Evolutionary conservation across 2,113 vertebrate species (phyloP).

Genomic region (Hystrix cristata): DNA sequence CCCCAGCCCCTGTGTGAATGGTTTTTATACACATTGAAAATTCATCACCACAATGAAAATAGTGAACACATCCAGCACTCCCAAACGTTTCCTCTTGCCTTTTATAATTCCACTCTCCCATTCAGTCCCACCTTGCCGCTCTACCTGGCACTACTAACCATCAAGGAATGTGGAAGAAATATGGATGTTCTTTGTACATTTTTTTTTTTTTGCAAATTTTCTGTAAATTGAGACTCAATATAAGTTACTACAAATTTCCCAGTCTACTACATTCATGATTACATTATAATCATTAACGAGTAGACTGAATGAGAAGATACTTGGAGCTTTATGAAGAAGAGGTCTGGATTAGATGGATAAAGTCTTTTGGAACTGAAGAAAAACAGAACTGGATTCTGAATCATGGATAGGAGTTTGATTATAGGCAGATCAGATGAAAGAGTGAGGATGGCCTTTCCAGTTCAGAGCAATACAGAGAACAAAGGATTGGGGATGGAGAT

Average conservation of each 20-base stretch:
- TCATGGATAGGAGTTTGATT: background rate
- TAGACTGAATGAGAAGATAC: background rate
- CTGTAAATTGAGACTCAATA: background rate
- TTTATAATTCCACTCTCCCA: background rate
- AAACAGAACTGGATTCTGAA: background rate
- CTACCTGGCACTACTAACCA: background rate
- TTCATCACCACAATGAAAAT: background rate
- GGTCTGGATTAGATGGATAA: background rate
- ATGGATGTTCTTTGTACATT: background rate
- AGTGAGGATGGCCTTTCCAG: too few species aligned
- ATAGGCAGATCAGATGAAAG: background rate
- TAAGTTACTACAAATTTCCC: background rate
- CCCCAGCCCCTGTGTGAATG: background rate
- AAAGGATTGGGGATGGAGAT: background rate
- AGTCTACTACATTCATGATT: background rate
- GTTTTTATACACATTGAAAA: background rate
- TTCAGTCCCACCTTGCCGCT: too few species aligned
- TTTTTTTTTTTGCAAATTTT: background rate
- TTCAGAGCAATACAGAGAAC: background rate
- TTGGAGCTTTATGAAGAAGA: background rate
- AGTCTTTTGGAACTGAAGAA: background rate
- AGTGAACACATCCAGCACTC: too few species aligned
- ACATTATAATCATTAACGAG: background rate
- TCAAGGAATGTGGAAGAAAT: background rate
- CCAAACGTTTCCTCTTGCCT: background rate